phyloP scores from a whole-genome alignment of 2,888 invertebrate genomes.

The Cataglyphis altisquamis region DNA sequence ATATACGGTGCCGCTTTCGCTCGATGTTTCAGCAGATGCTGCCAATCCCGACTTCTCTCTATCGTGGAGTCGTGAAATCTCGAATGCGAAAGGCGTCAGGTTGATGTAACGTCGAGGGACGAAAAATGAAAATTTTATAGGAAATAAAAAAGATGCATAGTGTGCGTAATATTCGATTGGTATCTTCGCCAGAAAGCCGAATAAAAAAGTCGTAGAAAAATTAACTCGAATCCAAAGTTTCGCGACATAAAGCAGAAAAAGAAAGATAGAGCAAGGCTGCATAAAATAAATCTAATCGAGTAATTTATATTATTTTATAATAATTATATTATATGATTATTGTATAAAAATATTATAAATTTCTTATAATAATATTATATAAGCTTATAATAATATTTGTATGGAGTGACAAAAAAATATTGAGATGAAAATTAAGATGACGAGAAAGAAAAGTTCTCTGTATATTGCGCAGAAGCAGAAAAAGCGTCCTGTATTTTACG shows the following conservation, averaged over 20 bases:
- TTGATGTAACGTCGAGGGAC: constrained; percentile 28
- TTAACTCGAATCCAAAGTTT: background rate
- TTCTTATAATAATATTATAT: too few species aligned
- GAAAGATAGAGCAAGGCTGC: background rate
- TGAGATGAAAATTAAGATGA: background rate
- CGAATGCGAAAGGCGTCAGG: constrained; percentile 29
- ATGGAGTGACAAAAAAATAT: background rate
- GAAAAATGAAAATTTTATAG: constrained; percentile 57
- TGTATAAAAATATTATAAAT: too few species aligned
- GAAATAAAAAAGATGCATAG: constrained; percentile 12
- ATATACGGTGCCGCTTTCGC: constrained; percentile 19
- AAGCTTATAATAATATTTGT: background rate
- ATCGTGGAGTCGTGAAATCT: background rate
- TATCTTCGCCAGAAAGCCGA: background rate
- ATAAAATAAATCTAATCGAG: constrained; percentile 7
- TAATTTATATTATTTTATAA: background rate
- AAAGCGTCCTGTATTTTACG: too few species aligned
- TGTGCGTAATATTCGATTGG: constrained; percentile 24
- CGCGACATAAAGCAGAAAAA: background rate
- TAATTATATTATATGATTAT: too few species aligned
- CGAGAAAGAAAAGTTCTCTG: background rate
- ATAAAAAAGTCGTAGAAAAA: constrained; percentile 15
- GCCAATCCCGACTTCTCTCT: constrained; percentile 48
- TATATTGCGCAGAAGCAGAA: background rate
- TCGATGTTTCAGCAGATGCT: constrained; percentile 71